A percentile compares a stretch with the other conserved stretches of the same genome.
These are phyloP conservation scores for Tetrax tetrax DNA, from an alignment of 2,113 vertebrate genomes.

Conservation along the genomic window DNA sequence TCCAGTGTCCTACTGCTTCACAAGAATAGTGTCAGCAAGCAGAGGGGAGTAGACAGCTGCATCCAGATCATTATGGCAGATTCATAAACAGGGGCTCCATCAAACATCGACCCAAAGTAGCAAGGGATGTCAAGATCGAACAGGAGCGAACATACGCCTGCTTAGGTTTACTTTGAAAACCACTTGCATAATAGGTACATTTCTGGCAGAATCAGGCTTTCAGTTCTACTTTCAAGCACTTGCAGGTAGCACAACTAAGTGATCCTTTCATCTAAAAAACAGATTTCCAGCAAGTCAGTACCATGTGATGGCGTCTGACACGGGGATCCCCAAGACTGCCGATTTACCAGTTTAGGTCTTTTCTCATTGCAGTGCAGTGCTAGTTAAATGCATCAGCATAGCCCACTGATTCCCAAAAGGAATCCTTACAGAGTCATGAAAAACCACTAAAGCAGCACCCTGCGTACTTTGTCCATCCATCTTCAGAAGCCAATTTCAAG, in stretches of 20 bases:
- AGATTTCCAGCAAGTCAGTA: not conserved
- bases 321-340: not conserved
- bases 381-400: not conserved
- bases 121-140: not conserved
- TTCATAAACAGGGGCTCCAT: not conserved
- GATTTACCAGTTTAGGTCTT: not conserved
- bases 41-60: not conserved
- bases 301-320: not conserved
- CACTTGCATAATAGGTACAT: not conserved
- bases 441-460: not conserved
- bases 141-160: not conserved
- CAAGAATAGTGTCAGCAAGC: not conserved
- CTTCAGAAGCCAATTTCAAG: not conserved
- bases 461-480: not conserved
- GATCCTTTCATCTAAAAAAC: not conserved
- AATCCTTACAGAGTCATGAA: not conserved
- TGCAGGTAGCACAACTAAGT: not conserved
- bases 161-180: not conserved
- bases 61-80: not conserved
- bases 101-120: not conserved
- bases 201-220: not conserved
- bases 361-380: not conserved
- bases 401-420: not conserved
- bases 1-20: not conserved
- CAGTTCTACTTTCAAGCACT: not conserved